These are phyloP conservation scores for Lordiphosa andalusiaca DNA, from an alignment of 2,888 invertebrate species.

Conservation along the genomic window DNA sequence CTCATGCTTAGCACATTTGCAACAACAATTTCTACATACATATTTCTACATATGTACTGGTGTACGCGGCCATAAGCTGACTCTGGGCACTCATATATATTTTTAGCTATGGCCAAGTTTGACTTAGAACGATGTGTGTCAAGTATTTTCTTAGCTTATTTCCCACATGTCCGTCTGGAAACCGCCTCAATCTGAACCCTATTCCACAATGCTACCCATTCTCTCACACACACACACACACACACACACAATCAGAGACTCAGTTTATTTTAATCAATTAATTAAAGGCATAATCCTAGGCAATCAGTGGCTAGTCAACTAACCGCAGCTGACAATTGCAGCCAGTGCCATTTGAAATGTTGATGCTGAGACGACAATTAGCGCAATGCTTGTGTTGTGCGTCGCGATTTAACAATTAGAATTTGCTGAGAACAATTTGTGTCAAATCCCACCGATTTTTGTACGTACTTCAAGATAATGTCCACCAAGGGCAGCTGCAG, in stretches of 20 bases:
- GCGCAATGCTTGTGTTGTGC: conserved; percentile 35
- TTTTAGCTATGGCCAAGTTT: too few relatives aligned
- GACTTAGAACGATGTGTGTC: too few relatives aligned
- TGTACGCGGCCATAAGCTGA: too few relatives aligned
- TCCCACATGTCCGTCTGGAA: not conserved
- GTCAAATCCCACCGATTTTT: not conserved
- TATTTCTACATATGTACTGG: too few relatives aligned
- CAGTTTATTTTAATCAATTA: conserved; percentile 67
- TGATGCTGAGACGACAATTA: conserved; percentile 69
- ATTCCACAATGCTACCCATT: conserved; percentile 12
- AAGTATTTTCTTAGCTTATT: not conserved
- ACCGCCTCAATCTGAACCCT: conserved; percentile 22
- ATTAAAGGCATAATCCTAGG: conserved; percentile 54
- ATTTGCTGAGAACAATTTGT: conserved; percentile 6
- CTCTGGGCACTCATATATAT: too few relatives aligned
- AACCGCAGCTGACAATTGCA: conserved; percentile 16
- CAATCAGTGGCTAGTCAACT: conserved; percentile 26
- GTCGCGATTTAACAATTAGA: conserved; percentile 28
- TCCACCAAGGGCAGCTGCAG: conserved; percentile 40
- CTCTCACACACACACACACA: conserved; percentile 5
- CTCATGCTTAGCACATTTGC: too few relatives aligned
- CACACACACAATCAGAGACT: conserved; percentile 5
- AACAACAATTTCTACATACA: too few relatives aligned
- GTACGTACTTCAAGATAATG: conserved; percentile 32
- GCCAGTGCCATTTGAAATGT: conserved; percentile 68